These are phyloP conservation scores for Archilochus colubris DNA, from an alignment of 2,113 vertebrate species.

Conservation along the genomic window DNA sequence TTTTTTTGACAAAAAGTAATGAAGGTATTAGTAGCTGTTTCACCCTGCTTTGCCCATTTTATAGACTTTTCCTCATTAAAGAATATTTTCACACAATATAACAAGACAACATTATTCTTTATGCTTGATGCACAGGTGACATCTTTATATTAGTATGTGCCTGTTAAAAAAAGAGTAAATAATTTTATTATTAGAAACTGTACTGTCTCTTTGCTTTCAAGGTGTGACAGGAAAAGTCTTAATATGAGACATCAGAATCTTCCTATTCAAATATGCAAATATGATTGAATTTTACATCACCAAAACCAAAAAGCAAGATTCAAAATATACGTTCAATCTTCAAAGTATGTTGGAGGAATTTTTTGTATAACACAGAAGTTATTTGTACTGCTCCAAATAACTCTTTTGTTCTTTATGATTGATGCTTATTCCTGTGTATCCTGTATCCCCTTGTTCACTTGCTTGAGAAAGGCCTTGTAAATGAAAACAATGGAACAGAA, in stretches of 20 bases:
- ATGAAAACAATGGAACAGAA: neutral
- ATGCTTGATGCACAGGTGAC: neutral
- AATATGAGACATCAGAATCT: neutral
- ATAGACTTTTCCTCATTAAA: conserved; percentile 44
- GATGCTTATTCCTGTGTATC: neutral
- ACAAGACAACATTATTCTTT: conserved; percentile 19
- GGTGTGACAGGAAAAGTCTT: neutral
- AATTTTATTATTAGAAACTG: neutral
- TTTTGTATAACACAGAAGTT: neutral
- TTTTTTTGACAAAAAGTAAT: conserved; percentile 57
- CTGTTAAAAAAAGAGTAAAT: neutral
- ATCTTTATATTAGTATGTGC: neutral
- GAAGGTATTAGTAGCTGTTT: conserved; percentile 65
- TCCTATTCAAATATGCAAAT: neutral
- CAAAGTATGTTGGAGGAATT: neutral
- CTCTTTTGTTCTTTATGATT: neutral
- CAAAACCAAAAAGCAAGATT: neutral
- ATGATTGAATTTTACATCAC: neutral
- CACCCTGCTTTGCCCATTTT: conserved; percentile 53
- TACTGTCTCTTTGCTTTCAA: neutral
- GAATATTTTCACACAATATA: conserved; percentile 36
- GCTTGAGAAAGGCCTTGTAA: neutral
- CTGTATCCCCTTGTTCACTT: neutral
- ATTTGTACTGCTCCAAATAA: neutral
- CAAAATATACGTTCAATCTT: neutral